These are phyloP conservation scores for Anomalospiza imberbis DNA, from an alignment of 2,797 vertebrate species.

Conservation along the genomic window DNA sequence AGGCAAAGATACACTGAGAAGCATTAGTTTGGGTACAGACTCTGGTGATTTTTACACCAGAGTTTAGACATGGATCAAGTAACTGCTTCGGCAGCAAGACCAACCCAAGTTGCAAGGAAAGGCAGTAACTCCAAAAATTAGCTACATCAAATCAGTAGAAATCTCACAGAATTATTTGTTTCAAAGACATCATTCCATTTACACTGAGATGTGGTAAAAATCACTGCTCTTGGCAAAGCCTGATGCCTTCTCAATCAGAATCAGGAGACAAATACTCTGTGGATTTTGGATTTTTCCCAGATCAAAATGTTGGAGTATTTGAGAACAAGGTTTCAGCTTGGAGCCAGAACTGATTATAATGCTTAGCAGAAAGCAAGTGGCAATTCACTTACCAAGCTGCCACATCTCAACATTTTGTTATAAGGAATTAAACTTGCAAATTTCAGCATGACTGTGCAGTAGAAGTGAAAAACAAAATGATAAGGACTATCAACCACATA, in stretches of 20 bases:
- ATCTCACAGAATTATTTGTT: neutral
- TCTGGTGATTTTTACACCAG: neutral
- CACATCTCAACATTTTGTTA: slow-evolving; percentile 10
- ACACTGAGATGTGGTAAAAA: neutral
- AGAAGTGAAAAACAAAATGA: neutral
- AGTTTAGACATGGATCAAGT: neutral
- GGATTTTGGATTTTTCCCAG: slow-evolving; percentile 15
- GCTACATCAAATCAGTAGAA: neutral
- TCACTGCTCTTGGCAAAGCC: neutral
- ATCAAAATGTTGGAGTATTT: neutral
- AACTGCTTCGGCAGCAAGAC: neutral
- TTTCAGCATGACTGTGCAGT: neutral
- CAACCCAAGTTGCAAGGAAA: neutral
- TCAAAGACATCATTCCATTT: neutral
- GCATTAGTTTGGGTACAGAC: neutral
- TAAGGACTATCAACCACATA: neutral
- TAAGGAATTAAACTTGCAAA: slow-evolving; percentile 53
- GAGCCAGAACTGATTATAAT: slow-evolving; percentile 6
- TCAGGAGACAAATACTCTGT: neutral
- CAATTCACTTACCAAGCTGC: slow-evolving; percentile 17
- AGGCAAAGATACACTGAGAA: neutral
- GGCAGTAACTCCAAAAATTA: neutral
- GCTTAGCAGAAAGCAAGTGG: slow-evolving; percentile 2
- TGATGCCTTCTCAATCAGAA: neutral
- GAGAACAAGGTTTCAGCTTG: neutral